Evolutionary conservation across 2,797 vertebrate species (phyloP), one percentile per base, ranked within the genome.

Genomic region (Pipistrellus kuhlii): DNA sequence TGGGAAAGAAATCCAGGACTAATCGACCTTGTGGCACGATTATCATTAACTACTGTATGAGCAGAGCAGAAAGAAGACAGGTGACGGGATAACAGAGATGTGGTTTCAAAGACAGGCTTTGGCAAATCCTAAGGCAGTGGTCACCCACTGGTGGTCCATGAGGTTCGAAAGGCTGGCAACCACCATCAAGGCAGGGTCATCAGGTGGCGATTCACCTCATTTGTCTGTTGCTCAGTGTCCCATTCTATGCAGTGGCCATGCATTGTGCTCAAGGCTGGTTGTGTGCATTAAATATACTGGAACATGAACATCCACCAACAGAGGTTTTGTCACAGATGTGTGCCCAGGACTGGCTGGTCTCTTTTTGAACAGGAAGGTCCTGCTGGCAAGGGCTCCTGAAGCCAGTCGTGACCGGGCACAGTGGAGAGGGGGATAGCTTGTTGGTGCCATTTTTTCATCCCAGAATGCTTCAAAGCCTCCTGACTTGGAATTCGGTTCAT

Each of bases 251-350:
- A 13, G 6, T 90, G 53, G 48, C 38, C 8, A 6, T 32, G 5
- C 51, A 20, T 80, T 15, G 48, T 41, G 51, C 69, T 62, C 35
- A 77, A 76, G 35, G 20, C 8, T 5, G 76, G 48, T 46, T n/a
- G 59, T 83, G 51, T 64, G 21, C 35, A 72, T 25, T 51, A 80
- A 93, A 89, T 38, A 53, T 75, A 66, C 48, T 23, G 32, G 57
- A 44, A 32, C 7, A 2, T 14, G 11, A 30, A 78, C 44, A 59
- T 53, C 44, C 55, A 15, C 5, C 53, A 23, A 55, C 53, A 23
- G 53, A 55, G 53, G 53, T 23, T 23, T 15, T 7, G 8, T 3
- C 53, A 55, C 53, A 55, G 12, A 10, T 0, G 0, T 1, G 44
- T 53, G 25, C 38, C 48, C 14, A 6, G 38, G 8, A 38, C 38